A percentile compares a stretch with the other conserved stretches of the same genome.
Evolutionary conservation across 2,113 vertebrate genomes (phyloP).

Genomic region (Syrrhaptes paradoxus): DNA sequence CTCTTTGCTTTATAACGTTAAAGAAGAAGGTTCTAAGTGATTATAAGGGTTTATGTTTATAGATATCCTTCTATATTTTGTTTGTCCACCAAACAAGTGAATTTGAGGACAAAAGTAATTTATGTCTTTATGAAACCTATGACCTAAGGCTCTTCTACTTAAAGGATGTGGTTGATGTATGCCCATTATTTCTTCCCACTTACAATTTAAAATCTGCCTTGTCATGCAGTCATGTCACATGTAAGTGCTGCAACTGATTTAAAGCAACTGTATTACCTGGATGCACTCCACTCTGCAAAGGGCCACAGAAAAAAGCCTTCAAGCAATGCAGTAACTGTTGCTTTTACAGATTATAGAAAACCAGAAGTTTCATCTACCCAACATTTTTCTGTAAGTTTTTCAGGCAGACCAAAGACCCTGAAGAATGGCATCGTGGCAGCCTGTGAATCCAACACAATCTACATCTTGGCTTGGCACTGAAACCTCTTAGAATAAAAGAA

Average conservation of each 20-base stretch:
- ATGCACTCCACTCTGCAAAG: not conserved
- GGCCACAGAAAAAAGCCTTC: not conserved
- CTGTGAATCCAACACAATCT: not conserved
- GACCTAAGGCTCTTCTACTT: not conserved
- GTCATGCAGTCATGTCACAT: not conserved
- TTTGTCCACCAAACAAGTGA: not conserved
- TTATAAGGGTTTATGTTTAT: not conserved
- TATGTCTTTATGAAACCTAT: not conserved
- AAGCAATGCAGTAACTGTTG: not conserved
- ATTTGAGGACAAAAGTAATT: not conserved
- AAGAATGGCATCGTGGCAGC: slow-evolving; percentile 28
- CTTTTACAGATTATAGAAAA: not conserved
- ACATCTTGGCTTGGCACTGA: slow-evolving; percentile 45
- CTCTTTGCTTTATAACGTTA: not conserved
- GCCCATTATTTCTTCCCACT: not conserved
- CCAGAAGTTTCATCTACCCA: not conserved
- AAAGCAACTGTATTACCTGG: not conserved
- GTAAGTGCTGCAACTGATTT: not conserved
- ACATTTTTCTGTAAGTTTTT: slow-evolving; percentile 31
- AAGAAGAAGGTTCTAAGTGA: not conserved
- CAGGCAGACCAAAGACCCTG: not conserved
- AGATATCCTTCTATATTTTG: not conserved
- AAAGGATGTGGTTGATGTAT: not conserved
- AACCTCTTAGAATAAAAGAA: slow-evolving; percentile 59
- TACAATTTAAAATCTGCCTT: not conserved